Percentiles rank a stretch among this genome's conserved stretches.
Conservation (phyloP, 1,140 invertebrate species). For the Bombus confusus region DNA sequence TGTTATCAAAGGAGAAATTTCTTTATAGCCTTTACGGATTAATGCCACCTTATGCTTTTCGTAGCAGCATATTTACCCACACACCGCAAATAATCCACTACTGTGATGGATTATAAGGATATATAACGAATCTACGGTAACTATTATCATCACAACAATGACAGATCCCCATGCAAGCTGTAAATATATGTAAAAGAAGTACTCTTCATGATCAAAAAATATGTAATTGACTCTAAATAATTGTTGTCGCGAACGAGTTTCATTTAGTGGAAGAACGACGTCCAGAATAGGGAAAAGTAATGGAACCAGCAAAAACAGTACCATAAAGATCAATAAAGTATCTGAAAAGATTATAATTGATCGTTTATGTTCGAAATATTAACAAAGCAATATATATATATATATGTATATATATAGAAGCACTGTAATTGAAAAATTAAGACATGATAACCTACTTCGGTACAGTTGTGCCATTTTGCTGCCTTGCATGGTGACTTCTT, state of each 20-base stretch:
- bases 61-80: neutral
- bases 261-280: neutral
- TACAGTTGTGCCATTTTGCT: neutral
- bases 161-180: neutral
- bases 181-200: conserved; percentile 9
- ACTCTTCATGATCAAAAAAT: neutral
- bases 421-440: neutral
- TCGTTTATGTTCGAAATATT: neutral
- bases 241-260: conserved; percentile 3
- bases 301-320: neutral
- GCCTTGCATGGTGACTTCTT: neutral
- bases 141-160: neutral
- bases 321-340: neutral
- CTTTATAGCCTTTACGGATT: neutral
- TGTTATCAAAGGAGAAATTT: neutral
- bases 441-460: conserved; percentile 9
- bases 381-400: neutral
- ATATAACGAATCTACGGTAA: conserved; percentile 1
- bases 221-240: neutral
- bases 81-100: neutral
- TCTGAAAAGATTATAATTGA: neutral
- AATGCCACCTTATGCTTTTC: neutral
- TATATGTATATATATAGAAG: neutral
- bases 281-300: neutral
- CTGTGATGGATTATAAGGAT: conserved; percentile 1